These are phyloP conservation scores for Lepilemur ruficaudatus DNA, from an alignment of 2,797 vertebrate species.

Conservation along the genomic window DNA sequence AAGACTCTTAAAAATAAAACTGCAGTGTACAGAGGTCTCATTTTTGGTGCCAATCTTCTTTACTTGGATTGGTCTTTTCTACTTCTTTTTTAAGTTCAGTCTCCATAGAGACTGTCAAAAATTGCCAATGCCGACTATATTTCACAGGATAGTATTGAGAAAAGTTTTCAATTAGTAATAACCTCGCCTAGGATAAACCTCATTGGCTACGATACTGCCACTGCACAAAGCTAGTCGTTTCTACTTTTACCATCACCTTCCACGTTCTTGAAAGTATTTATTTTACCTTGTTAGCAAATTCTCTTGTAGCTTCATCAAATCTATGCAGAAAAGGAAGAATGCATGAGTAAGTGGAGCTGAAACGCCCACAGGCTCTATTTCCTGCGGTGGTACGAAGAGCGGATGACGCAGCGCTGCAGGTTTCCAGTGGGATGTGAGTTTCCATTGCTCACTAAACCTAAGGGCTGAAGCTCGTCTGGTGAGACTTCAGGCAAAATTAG, in stretches of 20 bases:
- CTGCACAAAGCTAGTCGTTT: rapidly evolving
- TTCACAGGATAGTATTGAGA: background rate
- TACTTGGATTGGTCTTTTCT: background rate
- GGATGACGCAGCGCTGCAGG: rapidly evolving
- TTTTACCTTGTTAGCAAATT: background rate
- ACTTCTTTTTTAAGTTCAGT: background rate
- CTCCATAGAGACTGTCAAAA: no score
- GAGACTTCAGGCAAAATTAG: background rate
- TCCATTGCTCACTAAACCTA: rapidly evolving
- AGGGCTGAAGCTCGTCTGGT: background rate
- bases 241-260: background rate
- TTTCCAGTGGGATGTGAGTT: rapidly evolving
- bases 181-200: background rate
- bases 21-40: rapidly evolving
- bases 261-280: background rate
- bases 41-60: no score
- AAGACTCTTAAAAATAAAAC: background rate
- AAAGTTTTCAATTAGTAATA: background rate
- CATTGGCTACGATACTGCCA: background rate
- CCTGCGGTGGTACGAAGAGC: rapidly evolving
- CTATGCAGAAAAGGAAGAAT: background rate
- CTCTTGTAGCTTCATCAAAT: background rate
- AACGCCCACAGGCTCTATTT: rapidly evolving
- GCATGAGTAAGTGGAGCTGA: rapidly evolving
- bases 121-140: no score